Evolutionary conservation across 2,113 vertebrate genomes (phyloP).

Genomic region (Apteryx mantelli): DNA sequence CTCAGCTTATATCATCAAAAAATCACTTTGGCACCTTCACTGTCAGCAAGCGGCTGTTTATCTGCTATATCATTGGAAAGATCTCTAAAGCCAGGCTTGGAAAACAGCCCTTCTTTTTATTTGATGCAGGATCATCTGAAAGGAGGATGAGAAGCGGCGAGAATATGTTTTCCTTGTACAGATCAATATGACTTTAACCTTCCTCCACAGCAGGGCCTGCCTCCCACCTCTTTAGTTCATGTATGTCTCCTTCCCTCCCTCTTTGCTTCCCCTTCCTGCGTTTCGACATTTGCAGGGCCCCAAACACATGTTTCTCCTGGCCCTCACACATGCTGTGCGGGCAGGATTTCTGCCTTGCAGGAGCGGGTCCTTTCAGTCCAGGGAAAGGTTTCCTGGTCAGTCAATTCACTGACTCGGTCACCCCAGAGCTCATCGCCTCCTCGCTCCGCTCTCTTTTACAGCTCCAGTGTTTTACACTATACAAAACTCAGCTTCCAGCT

Average conservation of each 20-base stretch:
- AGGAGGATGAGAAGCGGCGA: constrained; percentile 51
- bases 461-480: rapidly evolving
- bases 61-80: constrained; percentile 60
- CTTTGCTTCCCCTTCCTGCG: background rate
- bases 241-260: background rate
- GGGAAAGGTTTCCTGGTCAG: background rate
- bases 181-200: constrained; percentile 77
- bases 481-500: background rate
- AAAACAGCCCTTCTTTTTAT: constrained; percentile 68
- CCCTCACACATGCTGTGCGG: rapidly evolving
- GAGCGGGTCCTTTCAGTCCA: rapidly evolving
- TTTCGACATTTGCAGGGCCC: background rate
- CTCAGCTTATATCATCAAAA: constrained; percentile 70
- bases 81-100: constrained; percentile 73
- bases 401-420: background rate
- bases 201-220: constrained; percentile 17
- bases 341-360: background rate
- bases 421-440: background rate
- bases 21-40: constrained; percentile 65
- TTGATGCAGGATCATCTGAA: constrained; percentile 75
- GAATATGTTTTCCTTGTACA: constrained; percentile 67
- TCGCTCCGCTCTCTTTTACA: background rate
- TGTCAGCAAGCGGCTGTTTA: constrained; percentile 70
- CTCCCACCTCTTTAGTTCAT: background rate
- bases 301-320: rapidly evolving